Evolutionary conservation across 2,113 vertebrate genomes (phyloP), one percentile per base, ranked within the genome.

Genomic region (Triplophysa tibetana): DNA sequence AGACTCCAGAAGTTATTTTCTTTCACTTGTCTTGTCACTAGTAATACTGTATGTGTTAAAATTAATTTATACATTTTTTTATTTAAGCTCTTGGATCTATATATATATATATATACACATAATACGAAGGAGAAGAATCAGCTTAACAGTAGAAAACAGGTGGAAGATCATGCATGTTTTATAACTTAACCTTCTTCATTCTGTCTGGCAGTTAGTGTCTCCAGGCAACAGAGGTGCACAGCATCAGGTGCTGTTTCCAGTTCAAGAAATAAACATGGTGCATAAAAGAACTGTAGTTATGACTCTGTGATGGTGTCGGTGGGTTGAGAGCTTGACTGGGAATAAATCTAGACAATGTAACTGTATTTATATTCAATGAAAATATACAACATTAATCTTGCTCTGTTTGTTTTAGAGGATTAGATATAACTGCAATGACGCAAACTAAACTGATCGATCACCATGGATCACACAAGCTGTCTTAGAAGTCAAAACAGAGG

Each of bases 101-200:
- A 29, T 29, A 29, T 29, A 29, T 29, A 29, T 29, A 29, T 29
- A 29, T 29, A 29, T 29, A 29, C 4, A 43, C 10, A 43, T 43
- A 43, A 43, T 43, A 43, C 2, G 41, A 70, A 58, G 61, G 62
- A 64, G 33, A 8, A 83, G 58, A 45, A 70, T 19, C 21, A 14
- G 26, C 45, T 24, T 79, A 70, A 75, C 83, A 17, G 24, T 54
- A 82, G 79, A 12, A 75, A 80, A 81, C 45, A 12, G 66, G 65
- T 82, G 54, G 76, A 81, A 19, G 54, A 70, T 83, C 86, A 88
- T 89, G 82, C 87, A 91, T 90, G 88, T 89, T 92, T 91, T 79
- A 91, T 86, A 83, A 83, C 78, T 58, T 70, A 85, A 78, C 50
- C 86, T 85, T 83, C 21, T 41, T 63, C 68, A 70, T 69, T 85